phyloP scores from a whole-genome alignment of 2,888 invertebrate genomes.

The Hirtodrosophila cameraria region DNA sequence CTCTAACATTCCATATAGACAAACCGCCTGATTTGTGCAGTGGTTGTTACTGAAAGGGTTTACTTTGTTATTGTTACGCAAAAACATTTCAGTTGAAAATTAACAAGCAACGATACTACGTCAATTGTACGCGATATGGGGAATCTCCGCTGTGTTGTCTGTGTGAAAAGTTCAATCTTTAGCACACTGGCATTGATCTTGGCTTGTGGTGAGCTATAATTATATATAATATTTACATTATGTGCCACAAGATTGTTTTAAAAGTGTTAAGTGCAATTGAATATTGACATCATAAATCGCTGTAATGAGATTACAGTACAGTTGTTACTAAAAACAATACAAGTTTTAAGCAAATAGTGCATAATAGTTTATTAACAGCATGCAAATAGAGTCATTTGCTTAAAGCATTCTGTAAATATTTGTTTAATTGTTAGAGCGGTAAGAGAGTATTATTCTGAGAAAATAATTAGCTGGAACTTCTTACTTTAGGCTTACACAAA shows the following conservation, averaged over 20 bases:
- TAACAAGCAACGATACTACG: background rate
- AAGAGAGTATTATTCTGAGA: too few relatives aligned
- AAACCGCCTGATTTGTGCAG: conserved; percentile 2
- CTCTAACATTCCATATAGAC: background rate
- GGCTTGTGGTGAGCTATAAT: conserved; percentile 35
- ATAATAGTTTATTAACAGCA: background rate
- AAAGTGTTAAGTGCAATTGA: conserved; percentile 15
- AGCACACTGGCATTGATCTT: conserved; percentile 21
- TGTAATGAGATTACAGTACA: conserved; percentile 2
- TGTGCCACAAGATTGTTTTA: background rate
- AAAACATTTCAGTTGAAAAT: background rate
- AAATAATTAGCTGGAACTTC: too few relatives aligned
- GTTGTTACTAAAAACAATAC: background rate
- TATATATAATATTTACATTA: conserved; percentile 3
- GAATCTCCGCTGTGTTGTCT: conserved; percentile 2
- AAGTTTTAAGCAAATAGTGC: background rate
- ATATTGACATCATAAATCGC: too few relatives aligned
- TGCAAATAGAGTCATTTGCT: background rate
- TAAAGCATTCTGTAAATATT: conserved; percentile 6
- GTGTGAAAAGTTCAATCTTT: background rate
- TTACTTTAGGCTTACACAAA: too few relatives aligned
- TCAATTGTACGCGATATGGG: conserved; percentile 18
- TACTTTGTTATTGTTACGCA: background rate
- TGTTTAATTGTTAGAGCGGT: background rate
- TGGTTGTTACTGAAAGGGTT: conserved; percentile 23